Percentiles rank a stretch among this genome's conserved stretches.
Evolutionary conservation across 2,113 vertebrate species (phyloP).

Genomic region (Sinosuthora webbiana): DNA sequence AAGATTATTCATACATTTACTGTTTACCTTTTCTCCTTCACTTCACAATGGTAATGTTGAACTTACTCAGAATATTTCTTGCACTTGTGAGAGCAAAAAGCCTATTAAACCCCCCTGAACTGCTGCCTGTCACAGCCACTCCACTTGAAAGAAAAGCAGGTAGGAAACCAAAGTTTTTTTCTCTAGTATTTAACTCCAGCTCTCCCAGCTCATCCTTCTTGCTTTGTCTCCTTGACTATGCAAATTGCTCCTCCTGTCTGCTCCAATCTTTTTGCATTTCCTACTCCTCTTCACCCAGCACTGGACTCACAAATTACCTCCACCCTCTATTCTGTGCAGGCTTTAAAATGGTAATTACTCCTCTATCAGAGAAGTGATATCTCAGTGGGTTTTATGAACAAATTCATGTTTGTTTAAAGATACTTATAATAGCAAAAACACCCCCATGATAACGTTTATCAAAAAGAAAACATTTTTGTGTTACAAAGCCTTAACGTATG

Average conservation of each 20-base stretch:
- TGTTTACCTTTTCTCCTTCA: not conserved
- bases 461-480: constrained; percentile 31
- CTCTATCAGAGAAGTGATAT: not conserved
- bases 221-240: not conserved
- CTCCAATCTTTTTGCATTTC: not conserved
- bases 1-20: not conserved
- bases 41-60: not conserved
- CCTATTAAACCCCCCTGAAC: not conserved
- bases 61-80: not conserved
- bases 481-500: not conserved
- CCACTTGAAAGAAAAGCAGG: not conserved
- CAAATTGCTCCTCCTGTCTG: not conserved
- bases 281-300: not conserved
- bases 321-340: not conserved
- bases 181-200: not conserved
- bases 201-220: not conserved
- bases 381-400: constrained; percentile 7
- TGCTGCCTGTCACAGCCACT: not conserved
- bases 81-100: not conserved
- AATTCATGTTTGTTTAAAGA: constrained; percentile 38
- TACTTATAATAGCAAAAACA: not conserved
- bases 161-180: not conserved
- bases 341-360: not conserved
- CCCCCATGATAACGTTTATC: not conserved
- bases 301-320: not conserved